Evolutionary conservation across 2,888 invertebrate species (phyloP), one percentile per base, ranked within the genome.

Genomic region (Pandemis cinnamomeana): DNA sequence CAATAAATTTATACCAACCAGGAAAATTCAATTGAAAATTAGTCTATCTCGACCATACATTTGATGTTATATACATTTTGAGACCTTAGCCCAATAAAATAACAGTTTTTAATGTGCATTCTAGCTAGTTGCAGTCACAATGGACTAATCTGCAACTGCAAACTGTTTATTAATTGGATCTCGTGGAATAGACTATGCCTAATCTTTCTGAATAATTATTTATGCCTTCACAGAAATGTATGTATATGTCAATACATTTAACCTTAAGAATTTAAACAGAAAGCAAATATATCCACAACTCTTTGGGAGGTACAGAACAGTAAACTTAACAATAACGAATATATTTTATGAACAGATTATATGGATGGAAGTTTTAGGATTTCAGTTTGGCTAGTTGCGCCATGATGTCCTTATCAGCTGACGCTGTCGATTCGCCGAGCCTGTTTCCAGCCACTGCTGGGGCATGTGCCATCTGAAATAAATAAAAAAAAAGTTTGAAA

Each of bases 371-470:
- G 67, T 72, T 70, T 75, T 87, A 87, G 44, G 95, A 94, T 75
- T 95, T 92, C 8, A 96, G 89, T 81, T 95, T 96, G 7, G 96
- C 96, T n/a, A 97, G 88, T 83, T 97, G 96, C 11, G 95, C 96
- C 89, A 96, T 96, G 72, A 97, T 95, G 75, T 97, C 97, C 75
- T 95, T 96, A 83, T 97, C 96, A 0, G 96, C 95, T 13, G 95
- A 92, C 46, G 93, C 92, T 0, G 95, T 94, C 11, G 95, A 94
- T 13, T 89, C 88, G 0, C 95, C 95, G 42, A 96, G 85, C 82
- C 94, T 95, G 78, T 95, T 95, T 58, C 95, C 92, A 1, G 95
- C 94, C n/a, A 96, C 95, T 0, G 95, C 91, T 10, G 97, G 97
- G 44, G 96, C 96, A 76, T 94, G 92, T 0, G 96, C 93, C 95